Percentiles rank a stretch among this genome's conserved stretches.
phyloP scores from a whole-genome alignment of 2,888 invertebrate species.

The Glaucopsyche alexis region DNA sequence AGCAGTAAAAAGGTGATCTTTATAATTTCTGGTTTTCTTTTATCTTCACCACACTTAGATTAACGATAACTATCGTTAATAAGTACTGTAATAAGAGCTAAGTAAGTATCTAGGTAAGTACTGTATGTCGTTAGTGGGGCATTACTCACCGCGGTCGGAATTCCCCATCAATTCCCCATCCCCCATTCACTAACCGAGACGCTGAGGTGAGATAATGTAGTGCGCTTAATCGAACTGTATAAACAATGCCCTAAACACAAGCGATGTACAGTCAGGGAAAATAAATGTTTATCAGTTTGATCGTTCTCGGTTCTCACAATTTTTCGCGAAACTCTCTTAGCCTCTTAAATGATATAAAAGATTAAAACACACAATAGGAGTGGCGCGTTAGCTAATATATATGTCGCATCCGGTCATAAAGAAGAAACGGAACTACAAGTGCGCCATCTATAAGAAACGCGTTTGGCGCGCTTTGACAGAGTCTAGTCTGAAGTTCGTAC shows the following conservation, averaged over 20 bases:
- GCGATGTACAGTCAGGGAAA: background rate
- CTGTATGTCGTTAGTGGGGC: constrained; percentile 52
- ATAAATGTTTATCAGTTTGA: background rate
- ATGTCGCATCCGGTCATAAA: too few species aligned
- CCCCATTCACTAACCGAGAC: constrained; percentile 48
- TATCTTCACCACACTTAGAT: background rate
- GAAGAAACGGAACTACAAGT: too few species aligned
- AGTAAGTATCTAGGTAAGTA: background rate
- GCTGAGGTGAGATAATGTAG: constrained; percentile 34
- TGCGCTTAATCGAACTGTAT: constrained; percentile 26
- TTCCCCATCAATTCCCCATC: constrained; percentile 55
- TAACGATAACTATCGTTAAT: background rate
- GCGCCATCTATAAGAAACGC: too few species aligned
- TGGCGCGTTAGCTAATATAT: too few species aligned
- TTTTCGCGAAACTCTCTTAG: background rate
- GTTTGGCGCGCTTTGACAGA: too few species aligned
- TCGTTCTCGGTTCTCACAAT: background rate
- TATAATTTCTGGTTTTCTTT: background rate
- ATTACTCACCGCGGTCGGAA: constrained; percentile 56
- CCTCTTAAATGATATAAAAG: background rate
- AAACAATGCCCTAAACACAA: constrained; percentile 6
- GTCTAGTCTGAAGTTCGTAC: too few species aligned
- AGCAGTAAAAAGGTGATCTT: background rate
- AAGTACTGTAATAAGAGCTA: background rate
- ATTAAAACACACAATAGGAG: too few species aligned